Conservation (phyloP, 2,113 vertebrate genomes). For the Gopherus evgoodei region DNA sequence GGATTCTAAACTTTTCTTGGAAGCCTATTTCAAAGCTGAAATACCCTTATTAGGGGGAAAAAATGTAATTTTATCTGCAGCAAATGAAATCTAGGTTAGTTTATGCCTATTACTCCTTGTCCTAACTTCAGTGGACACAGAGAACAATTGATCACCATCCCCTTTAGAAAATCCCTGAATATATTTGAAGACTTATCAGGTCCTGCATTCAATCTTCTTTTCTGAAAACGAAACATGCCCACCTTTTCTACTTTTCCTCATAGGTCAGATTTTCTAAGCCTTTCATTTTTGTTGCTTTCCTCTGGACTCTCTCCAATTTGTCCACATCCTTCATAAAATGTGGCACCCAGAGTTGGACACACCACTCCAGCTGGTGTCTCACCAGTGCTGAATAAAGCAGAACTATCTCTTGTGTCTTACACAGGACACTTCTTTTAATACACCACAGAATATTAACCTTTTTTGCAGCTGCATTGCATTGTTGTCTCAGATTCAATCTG, state of each 20-base stretch:
- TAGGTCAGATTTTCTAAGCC: neutral
- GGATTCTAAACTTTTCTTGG: neutral
- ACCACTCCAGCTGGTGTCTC: neutral
- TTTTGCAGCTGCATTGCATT: neutral
- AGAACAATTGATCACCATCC: neutral
- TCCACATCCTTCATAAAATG: neutral
- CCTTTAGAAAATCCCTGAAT: neutral
- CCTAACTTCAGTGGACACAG: neutral
- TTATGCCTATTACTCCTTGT: too few species aligned
- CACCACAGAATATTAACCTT: neutral
- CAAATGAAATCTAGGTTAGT: neutral
- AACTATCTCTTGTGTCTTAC: neutral
- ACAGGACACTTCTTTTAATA: neutral
- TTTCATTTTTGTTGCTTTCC: neutral
- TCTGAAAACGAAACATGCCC: neutral
- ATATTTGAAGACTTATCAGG: neutral
- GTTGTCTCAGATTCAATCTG: neutral
- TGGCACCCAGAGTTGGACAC: neutral
- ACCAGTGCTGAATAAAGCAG: neutral
- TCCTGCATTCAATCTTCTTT: neutral
- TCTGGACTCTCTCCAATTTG: neutral
- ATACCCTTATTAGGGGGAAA: neutral
- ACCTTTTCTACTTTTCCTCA: neutral
- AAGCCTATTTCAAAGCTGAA: neutral
- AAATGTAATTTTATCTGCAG: neutral